Base-by-base conservation (phyloP, 2,113 vertebrate species). In the Protomyctophum bolini region DNA sequence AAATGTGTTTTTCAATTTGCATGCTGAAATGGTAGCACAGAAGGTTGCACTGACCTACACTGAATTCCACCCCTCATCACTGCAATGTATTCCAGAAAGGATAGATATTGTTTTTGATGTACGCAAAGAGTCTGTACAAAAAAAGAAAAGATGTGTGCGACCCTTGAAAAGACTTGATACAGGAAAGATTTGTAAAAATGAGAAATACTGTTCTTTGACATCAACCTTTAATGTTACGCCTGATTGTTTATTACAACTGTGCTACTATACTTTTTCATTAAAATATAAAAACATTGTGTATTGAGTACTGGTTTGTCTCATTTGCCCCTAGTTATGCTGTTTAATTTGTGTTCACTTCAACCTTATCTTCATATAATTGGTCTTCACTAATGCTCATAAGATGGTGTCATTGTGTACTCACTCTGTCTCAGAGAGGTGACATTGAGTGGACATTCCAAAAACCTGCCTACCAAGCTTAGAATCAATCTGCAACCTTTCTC, bases 181-280 rank as follows among this genome's bases (percentile, higher is more conserved):
- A 2, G 50, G 11, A 60, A 67, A 68, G 58, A 45, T 29, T 57
- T 81, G 66, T 60, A 66, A 70, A 70, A 46, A 77, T 77, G 78
- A 79, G 67, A 77, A 51, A 7, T 65, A 65, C 58, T 85, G 83
- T 86, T 91, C 76, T 75, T 62, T 79, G 55, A 79, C 71, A 11
- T 15, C 80, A 75, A 80, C 71, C 57, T 81, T 84, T 79, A 50
- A 64, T 81, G 78, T 83, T 60, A 83, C 68, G 60, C 66, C 21
- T 67, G 58, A 67, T 76, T 54, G 65, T 76, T 87, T 86, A 89
- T 83, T 86, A 86, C 80, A 66, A 79, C 83, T 94, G 85, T 92
- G 82, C 86, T 80, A 86, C 75, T 79, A 61, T 90, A 92, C 85
- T 92, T 93, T 92, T 93, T 89, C 86, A 93, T 95, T 95, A 95